phyloP scores from a whole-genome alignment of 2,797 vertebrate species.

The Cuculus canorus region DNA sequence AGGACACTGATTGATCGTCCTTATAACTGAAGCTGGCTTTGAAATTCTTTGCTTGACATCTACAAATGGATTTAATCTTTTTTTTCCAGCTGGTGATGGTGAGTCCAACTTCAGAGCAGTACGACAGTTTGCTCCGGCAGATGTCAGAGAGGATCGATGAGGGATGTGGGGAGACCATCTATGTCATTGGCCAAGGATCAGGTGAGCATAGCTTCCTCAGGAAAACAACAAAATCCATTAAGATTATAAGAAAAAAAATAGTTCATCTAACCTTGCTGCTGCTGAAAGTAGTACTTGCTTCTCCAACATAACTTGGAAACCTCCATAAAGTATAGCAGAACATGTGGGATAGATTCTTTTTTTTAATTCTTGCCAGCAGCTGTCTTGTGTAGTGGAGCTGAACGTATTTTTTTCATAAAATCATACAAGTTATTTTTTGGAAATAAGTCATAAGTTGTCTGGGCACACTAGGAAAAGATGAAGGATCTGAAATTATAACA shows the following conservation, averaged over 20 bases:
- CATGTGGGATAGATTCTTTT: background rate
- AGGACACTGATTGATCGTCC: background rate
- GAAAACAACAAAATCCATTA: background rate
- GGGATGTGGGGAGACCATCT: slow-evolving; percentile 94
- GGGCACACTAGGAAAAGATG: background rate
- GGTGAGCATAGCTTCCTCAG: slow-evolving; percentile 82
- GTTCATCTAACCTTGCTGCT: background rate
- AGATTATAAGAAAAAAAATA: background rate
- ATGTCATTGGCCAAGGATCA: slow-evolving; percentile 94
- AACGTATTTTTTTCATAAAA: background rate
- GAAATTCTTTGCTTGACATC: background rate
- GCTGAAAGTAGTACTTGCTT: background rate
- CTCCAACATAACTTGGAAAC: background rate
- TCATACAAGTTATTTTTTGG: background rate
- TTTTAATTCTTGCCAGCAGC: background rate
- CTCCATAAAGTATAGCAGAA: background rate
- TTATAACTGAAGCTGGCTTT: background rate
- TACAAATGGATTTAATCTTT: slow-evolving; percentile 49
- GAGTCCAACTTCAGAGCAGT: slow-evolving; percentile 93
- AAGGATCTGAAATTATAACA: background rate
- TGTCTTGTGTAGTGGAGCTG: background rate
- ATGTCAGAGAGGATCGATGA: slow-evolving; percentile 91
- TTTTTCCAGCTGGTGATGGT: slow-evolving; percentile 89
- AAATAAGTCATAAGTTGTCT: background rate
- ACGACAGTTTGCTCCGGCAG: slow-evolving; percentile 89